These are phyloP conservation scores for Urocitellus parryii DNA, from an alignment of 2,113 vertebrate genomes.

Conservation along the genomic window DNA sequence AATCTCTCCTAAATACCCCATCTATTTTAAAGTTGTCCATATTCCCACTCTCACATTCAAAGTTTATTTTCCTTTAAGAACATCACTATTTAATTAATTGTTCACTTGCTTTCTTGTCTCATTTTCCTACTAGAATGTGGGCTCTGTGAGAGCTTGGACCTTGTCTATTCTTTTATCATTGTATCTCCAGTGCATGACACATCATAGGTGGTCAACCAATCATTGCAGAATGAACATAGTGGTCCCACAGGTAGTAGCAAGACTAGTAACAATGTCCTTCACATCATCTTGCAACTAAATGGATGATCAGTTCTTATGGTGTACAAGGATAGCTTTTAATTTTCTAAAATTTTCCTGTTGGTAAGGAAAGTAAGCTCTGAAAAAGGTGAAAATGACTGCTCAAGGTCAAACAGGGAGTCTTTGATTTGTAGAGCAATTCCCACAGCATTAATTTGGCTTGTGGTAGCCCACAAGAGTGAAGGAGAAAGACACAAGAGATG, in stretches of 20 bases:
- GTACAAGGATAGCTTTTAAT: neutral
- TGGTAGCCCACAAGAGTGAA: constrained; percentile 63
- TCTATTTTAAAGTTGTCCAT: neutral
- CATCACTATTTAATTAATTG: neutral
- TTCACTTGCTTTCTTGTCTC: neutral
- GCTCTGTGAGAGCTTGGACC: neutral
- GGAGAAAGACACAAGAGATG: neutral
- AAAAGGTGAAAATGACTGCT: constrained; percentile 29
- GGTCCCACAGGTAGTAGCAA: neutral
- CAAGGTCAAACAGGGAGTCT: constrained; percentile 49
- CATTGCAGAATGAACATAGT: neutral
- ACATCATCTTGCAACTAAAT: constrained; percentile 35
- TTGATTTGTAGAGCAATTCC: constrained; percentile 49
- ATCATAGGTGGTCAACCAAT: neutral
- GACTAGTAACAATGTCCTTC: neutral
- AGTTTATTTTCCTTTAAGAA: constrained; percentile 53
- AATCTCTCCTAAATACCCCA: neutral
- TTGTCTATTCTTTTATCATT: neutral
- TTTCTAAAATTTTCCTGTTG: neutral
- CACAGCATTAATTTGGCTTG: constrained; percentile 70
- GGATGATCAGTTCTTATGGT: neutral
- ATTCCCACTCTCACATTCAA: neutral
- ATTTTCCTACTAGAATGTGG: neutral
- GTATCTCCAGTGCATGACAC: neutral
- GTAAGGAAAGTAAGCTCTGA: constrained; percentile 31